phyloP scores from a whole-genome alignment of 2,797 vertebrate species.

The Limosa lapponica region DNA sequence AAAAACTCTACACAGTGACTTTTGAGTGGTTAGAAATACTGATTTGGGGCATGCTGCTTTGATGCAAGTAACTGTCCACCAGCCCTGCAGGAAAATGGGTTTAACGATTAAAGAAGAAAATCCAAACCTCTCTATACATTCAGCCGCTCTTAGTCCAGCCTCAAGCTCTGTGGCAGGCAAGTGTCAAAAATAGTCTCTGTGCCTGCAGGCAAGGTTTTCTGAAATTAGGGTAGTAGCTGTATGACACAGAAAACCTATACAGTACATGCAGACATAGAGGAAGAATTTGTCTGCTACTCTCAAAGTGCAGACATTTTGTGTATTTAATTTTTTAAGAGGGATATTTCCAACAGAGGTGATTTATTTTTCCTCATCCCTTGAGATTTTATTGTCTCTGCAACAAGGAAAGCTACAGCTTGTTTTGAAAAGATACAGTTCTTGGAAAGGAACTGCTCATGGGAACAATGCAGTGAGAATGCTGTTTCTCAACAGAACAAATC shows the following conservation, averaged over 20 bases:
- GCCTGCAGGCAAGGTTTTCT: background rate
- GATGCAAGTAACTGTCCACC: background rate
- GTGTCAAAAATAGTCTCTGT: conserved; percentile 29
- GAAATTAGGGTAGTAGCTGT: background rate
- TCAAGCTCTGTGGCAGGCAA: conserved; percentile 2
- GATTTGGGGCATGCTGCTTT: background rate
- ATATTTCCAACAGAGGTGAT: background rate
- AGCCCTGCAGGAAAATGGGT: background rate
- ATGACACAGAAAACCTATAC: background rate
- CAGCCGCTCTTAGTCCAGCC: conserved; percentile 10
- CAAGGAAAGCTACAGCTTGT: background rate
- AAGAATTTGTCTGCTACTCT: background rate
- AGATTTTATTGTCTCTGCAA: background rate
- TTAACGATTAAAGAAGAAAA: conserved; percentile 16
- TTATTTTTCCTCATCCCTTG: background rate
- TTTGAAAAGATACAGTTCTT: background rate
- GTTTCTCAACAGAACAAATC: background rate
- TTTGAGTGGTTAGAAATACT: background rate
- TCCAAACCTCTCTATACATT: background rate
- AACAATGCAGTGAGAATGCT: conserved; percentile 1
- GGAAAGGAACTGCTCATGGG: background rate
- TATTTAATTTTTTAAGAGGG: background rate
- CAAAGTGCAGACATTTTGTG: background rate
- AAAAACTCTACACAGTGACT: background rate
- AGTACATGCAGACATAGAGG: background rate